phyloP scores from a whole-genome alignment of 1,140 invertebrate species.

The Spodoptera litura region DNA sequence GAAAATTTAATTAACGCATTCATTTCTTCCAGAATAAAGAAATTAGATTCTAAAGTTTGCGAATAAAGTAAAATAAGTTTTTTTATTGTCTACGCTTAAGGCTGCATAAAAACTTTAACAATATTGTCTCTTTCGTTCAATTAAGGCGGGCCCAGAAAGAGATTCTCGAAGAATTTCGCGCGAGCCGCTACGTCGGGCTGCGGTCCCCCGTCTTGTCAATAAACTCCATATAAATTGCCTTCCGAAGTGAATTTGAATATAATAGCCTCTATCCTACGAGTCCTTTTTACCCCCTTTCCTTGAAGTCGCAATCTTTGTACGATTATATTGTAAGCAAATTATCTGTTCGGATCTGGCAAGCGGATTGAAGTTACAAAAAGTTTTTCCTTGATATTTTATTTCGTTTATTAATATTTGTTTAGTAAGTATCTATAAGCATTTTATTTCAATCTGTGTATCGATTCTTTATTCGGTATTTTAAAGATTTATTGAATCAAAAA shows the following conservation, averaged over 20 bases:
- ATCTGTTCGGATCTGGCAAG: slow-evolving; percentile 78
- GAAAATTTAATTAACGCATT: slow-evolving; percentile 36
- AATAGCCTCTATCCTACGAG: slow-evolving; percentile 76
- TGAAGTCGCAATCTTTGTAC: slow-evolving; percentile 77
- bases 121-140: slow-evolving; percentile 78
- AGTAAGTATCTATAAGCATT: slow-evolving; percentile 49
- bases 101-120: slow-evolving; percentile 71
- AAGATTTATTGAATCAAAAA: background rate
- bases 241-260: slow-evolving; percentile 83
- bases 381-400: slow-evolving; percentile 62
- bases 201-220: slow-evolving; percentile 78
- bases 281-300: slow-evolving; percentile 76
- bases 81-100: slow-evolving; percentile 35
- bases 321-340: slow-evolving; percentile 86
- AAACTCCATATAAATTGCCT: slow-evolving; percentile 84
- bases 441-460: slow-evolving; percentile 38
- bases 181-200: slow-evolving; percentile 55
- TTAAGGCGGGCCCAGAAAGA: slow-evolving; percentile 71
- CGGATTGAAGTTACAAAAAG: slow-evolving; percentile 60
- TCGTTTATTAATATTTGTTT: slow-evolving; percentile 47
- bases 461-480: background rate
- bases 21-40: slow-evolving; percentile 8
- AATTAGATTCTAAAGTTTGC: slow-evolving; percentile 32
- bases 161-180: slow-evolving; percentile 79
- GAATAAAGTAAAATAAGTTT: slow-evolving; percentile 35